Base-by-base conservation (phyloP, 2,888 invertebrate species). In the Drosophila suboccidentalis region DNA sequence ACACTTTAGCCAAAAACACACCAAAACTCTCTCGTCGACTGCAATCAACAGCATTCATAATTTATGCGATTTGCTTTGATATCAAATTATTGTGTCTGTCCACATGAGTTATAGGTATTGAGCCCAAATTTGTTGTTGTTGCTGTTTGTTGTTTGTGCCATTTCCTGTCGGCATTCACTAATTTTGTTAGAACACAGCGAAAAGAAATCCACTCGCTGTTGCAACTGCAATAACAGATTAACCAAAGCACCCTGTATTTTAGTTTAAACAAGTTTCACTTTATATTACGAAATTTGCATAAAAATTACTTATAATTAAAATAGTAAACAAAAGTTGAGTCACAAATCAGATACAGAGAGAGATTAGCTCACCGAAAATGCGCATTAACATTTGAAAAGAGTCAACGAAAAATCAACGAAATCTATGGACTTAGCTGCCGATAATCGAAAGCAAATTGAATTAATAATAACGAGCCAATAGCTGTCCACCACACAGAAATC, bases 361-460 rank as follows among this genome's bases (percentile, higher is more conserved):
- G 77, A 79, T 74, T 72, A 72, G 83, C 87, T 71, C 46, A 73
- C 57, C 36, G 26, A 41, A 50, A 55, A 55, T 66, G 63, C 66
- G 62, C 62, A 81, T 78, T 81, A 67, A 36, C 78, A 78, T 78
- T 67, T 73, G 34, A 78, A 78, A 78, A 65, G 59, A 63, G 15
- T 13, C 29, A 54, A 29, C 26, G 13, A 61, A 58, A 17, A 17
- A 17, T 36, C 19, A 26, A 46, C 11, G 13, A 29, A 34, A 17
- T 64, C 82, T 54, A 10, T 51, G 54, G 15, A 55, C 65, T 75
- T 32, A 74, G 80, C 76, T 66, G 83, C 61, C 58, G 83, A 77
- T 84, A 84, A 84, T 89, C 89, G 81, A 87, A 89, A 61, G 57
- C 78, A 89, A 84, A 84, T 84, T 84, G 84, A 84, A 87, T 89